Conservation (phyloP, 2,888 invertebrate genomes). For the Trilocha varians region DNA sequence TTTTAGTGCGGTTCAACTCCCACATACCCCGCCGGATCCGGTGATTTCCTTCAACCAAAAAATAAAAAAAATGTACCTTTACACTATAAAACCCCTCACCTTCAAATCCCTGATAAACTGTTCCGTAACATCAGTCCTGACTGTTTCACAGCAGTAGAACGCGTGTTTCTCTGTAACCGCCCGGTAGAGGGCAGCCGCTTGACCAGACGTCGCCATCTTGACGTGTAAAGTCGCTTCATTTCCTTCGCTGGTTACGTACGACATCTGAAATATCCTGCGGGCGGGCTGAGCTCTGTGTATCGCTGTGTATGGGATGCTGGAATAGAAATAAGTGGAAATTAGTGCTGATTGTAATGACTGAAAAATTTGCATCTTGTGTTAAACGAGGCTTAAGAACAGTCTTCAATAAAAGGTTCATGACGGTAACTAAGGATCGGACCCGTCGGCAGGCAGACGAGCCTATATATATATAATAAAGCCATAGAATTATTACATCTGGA, state of each 20-base stretch:
- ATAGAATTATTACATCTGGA: too few relatives aligned
- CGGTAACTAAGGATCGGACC: too few relatives aligned
- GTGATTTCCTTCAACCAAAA: too few relatives aligned
- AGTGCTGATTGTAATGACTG: too few relatives aligned
- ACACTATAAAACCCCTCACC: constrained; percentile 39
- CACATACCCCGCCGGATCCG: too few relatives aligned
- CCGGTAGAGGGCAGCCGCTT: constrained; percentile 86
- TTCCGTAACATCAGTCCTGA: constrained; percentile 87
- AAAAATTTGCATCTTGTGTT: too few relatives aligned
- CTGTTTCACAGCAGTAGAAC: constrained; percentile 94
- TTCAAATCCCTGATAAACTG: constrained; percentile 92
- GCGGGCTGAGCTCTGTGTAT: constrained; percentile 86
- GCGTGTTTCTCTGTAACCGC: constrained; percentile 94
- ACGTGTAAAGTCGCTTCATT: constrained; percentile 81
- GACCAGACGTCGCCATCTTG: constrained; percentile 85
- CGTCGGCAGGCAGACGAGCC: too few relatives aligned
- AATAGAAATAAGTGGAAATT: constrained; percentile 17
- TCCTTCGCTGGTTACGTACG: constrained; percentile 80
- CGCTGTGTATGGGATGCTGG: constrained; percentile 85
- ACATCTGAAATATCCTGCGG: constrained; percentile 81
- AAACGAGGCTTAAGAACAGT: too few relatives aligned
- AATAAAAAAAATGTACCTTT: not conserved
- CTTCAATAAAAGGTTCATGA: too few relatives aligned
- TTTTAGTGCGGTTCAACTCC: too few relatives aligned
- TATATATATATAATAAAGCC: too few relatives aligned